Percentiles rank a stretch among this genome's conserved stretches.
These are phyloP conservation scores for Ophion ventricosus DNA, from an alignment of 2,888 invertebrate genomes.

Conservation along the genomic window DNA sequence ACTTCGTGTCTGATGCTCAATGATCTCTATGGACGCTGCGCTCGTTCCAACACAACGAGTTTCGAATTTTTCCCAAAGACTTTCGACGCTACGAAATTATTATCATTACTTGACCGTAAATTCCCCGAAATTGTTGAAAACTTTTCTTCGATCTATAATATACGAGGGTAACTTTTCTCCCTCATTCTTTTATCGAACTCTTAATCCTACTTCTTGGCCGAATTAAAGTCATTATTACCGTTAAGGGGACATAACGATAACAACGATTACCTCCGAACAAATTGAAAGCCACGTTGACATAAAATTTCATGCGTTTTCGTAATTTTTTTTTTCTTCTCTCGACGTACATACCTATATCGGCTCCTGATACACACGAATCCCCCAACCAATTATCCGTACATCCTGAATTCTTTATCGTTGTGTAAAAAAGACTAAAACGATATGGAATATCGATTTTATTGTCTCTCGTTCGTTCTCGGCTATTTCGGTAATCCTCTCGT, in stretches of 20 bases:
- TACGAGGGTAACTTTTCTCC: neutral
- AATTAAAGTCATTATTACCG: neutral
- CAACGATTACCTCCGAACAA: neutral
- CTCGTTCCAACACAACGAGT: slow-evolving; percentile 32
- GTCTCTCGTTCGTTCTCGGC: slow-evolving; percentile 33
- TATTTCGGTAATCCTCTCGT: slow-evolving; percentile 41
- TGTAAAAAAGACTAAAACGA: slow-evolving; percentile 40
- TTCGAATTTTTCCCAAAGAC: slow-evolving; percentile 25
- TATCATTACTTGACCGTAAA: slow-evolving; percentile 34
- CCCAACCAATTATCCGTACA: slow-evolving; percentile 35
- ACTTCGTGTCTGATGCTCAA: slow-evolving; percentile 40
- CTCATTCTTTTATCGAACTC: neutral
- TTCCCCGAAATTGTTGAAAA: slow-evolving; percentile 27
- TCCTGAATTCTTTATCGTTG: slow-evolving; percentile 33
- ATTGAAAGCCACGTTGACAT: neutral
- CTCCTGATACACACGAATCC: neutral
- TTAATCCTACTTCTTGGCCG: neutral
- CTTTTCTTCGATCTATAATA: slow-evolving; percentile 25
- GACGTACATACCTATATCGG: neutral
- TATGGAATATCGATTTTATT: slow-evolving; percentile 47
- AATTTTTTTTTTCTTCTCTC: neutral
- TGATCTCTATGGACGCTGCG: slow-evolving; percentile 13
- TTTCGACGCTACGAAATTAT: slow-evolving; percentile 38
- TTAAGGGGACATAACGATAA: neutral
- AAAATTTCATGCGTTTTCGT: neutral